These are phyloP conservation scores for Scytalopus superciliaris DNA, from an alignment of 2,113 vertebrate genomes.

Conservation along the genomic window DNA sequence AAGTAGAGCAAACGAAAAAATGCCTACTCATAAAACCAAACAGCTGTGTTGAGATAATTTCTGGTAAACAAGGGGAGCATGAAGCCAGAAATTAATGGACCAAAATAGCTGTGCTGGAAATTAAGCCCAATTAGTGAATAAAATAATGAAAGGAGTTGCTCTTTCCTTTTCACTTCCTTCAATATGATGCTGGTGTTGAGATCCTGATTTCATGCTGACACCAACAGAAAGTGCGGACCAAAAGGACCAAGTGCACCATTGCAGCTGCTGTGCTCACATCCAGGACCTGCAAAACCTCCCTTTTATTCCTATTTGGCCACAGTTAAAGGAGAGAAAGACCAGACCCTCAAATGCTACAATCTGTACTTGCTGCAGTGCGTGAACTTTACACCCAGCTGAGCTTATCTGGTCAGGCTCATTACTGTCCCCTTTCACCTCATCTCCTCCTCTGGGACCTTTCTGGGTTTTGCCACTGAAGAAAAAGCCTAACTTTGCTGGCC, in stretches of 20 bases:
- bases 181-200: not conserved
- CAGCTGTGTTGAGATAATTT: not conserved
- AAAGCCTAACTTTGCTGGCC: not conserved
- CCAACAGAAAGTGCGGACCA: rapidly evolving
- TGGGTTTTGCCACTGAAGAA: not conserved
- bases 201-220: not conserved
- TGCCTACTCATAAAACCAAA: not conserved
- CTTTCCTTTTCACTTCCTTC: not conserved
- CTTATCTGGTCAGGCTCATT: rapidly evolving
- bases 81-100: not conserved
- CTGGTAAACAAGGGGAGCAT: not conserved
- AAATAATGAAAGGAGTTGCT: not conserved
- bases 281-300: not conserved
- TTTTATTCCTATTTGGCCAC: not conserved
- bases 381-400: not conserved
- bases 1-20: not conserved
- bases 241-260: not conserved
- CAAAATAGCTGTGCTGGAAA: not conserved
- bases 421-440: not conserved
- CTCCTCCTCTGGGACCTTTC: not conserved
- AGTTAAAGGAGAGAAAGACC: not conserved
- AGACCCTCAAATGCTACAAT: rapidly evolving
- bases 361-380: not conserved
- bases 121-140: not conserved
- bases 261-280: not conserved